These are phyloP conservation scores for Drosophila acutilabella DNA, from an alignment of 2,888 invertebrate genomes.

Conservation along the genomic window DNA sequence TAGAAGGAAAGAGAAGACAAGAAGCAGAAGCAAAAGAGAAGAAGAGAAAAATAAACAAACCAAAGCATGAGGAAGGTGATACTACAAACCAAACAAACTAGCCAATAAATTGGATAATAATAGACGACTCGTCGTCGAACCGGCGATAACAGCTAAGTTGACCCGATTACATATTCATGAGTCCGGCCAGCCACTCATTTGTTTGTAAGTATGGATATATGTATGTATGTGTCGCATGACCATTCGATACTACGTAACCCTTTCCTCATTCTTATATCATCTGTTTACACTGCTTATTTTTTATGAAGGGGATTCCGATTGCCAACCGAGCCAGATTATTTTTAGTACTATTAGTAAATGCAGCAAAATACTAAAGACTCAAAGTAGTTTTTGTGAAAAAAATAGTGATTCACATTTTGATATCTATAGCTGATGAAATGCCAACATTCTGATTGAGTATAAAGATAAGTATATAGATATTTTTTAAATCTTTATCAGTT, in stretches of 20 bases:
- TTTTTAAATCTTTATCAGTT: neutral
- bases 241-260: slow-evolving; percentile 25
- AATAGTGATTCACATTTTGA: neutral
- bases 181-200: neutral
- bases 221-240: slow-evolving; percentile 32
- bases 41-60: slow-evolving; percentile 34
- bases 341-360: neutral
- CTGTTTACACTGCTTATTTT: slow-evolving; percentile 1
- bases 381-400: neutral
- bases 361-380: neutral
- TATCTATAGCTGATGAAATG: neutral
- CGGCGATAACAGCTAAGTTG: slow-evolving; percentile 41
- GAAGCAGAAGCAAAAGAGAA: slow-evolving; percentile 1
- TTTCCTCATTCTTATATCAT: slow-evolving; percentile 37
- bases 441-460: neutral
- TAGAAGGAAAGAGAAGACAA: slow-evolving; percentile 12
- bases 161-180: slow-evolving; percentile 73
- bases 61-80: slow-evolving; percentile 22
- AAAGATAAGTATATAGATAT: neutral
- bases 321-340: neutral
- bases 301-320: slow-evolving; percentile 6
- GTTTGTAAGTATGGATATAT: neutral
- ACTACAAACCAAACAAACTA: slow-evolving; percentile 45
- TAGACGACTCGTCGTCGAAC: slow-evolving; percentile 19
- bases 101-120: slow-evolving; percentile 69